Evolutionary conservation across 2,888 invertebrate species (phyloP).

Genomic region (Sycophila texana): DNA sequence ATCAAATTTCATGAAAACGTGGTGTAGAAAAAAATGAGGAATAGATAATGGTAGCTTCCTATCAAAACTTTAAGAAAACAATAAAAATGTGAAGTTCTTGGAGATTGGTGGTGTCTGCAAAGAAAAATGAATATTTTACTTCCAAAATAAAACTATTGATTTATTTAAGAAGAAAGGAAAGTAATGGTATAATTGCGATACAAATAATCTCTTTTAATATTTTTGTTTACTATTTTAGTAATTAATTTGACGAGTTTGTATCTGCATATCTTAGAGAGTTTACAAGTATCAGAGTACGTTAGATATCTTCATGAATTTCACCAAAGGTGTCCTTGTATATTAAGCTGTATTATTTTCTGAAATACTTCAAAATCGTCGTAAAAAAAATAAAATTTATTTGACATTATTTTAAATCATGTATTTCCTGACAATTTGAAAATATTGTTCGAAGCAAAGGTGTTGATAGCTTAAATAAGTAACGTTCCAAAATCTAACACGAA

Average conservation of each 20-base stretch:
- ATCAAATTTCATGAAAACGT: slow-evolving; percentile 69
- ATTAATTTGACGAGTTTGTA: slow-evolving; percentile 31
- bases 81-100: slow-evolving; percentile 12
- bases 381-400: slow-evolving; percentile 1
- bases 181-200: too few species aligned
- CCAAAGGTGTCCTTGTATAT: slow-evolving; percentile 32
- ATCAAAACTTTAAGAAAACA: slow-evolving; percentile 19
- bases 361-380: too few species aligned
- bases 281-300: background rate
- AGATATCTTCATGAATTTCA: slow-evolving; percentile 30
- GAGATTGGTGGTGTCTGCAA: background rate
- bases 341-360: slow-evolving; percentile 36
- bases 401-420: slow-evolving; percentile 16
- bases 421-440: slow-evolving; percentile 19
- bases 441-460: background rate
- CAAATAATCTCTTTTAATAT: too few species aligned
- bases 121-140: too few species aligned
- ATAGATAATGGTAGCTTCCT: slow-evolving; percentile 20
- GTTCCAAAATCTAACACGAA: slow-evolving; percentile 21
- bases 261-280: slow-evolving; percentile 19
- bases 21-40: background rate
- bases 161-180: too few species aligned
- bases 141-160: too few species aligned
- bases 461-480: slow-evolving; percentile 17
- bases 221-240: slow-evolving; percentile 14